phyloP scores from a whole-genome alignment of 92 coral and sea anemone genomes.

The Diadumene lineata region DNA sequence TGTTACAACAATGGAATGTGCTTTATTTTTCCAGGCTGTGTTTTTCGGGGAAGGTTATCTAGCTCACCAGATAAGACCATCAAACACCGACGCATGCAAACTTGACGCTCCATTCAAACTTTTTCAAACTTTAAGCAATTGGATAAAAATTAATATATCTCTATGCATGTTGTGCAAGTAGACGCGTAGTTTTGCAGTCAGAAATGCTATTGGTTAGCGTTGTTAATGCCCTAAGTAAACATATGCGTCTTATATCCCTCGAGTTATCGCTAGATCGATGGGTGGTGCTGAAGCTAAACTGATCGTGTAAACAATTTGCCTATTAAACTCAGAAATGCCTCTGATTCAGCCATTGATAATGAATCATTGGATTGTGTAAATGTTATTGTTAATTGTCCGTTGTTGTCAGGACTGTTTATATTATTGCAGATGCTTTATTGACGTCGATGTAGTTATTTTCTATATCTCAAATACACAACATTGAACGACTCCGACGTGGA shows the following conservation, averaged over 20 bases:
- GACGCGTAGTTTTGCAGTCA: not conserved
- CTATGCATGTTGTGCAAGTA: not conserved
- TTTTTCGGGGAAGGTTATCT: not conserved
- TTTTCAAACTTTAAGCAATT: not conserved
- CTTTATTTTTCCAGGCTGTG: not conserved
- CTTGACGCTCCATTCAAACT: not conserved
- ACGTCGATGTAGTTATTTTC: too few relatives aligned
- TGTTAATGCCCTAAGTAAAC: not conserved
- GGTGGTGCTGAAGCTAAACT: not conserved
- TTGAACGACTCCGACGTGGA: too few relatives aligned
- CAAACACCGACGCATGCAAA: not conserved
- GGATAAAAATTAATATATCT: not conserved
- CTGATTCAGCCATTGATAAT: too few relatives aligned
- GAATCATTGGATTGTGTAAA: not conserved
- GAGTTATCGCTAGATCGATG: not conserved
- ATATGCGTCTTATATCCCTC: not conserved
- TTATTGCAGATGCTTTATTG: too few relatives aligned
- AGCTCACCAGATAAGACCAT: too few relatives aligned
- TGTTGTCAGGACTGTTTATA: too few relatives aligned
- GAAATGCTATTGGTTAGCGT: not conserved
- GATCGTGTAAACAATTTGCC: not conserved
- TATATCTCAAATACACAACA: too few relatives aligned
- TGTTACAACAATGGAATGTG: too few relatives aligned
- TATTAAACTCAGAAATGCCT: too few relatives aligned
- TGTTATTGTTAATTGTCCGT: too few relatives aligned